Base-by-base conservation (phyloP, 2,113 vertebrate species). In the Lates calcarifer region DNA sequence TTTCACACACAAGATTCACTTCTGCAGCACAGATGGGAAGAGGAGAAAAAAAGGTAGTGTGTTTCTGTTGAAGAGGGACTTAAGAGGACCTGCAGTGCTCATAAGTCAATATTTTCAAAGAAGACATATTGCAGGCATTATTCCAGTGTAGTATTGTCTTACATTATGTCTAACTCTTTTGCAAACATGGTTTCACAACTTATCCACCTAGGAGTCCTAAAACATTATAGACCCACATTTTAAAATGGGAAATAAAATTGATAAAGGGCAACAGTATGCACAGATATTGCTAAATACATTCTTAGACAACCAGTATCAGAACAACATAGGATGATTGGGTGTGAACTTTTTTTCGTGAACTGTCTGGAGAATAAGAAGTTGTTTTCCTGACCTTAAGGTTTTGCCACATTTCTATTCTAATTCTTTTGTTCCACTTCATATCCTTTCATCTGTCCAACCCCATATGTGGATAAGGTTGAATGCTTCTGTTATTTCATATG, bases 401-500 rank as follows among this genome's bases (percentile, higher is more conserved):
- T 76, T 73, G 15, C 24, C 28, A 58, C 75, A 45, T 76, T 58
- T 71, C 63, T 61, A 41, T 14, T 57, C 28, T 71, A 33, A 35
- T 71, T 82, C 26, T 20, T 78, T 64, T 77, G 73, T 82, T 86
- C 39, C 37, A 41, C 64, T 83, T 67, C 33, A 45, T 65, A 37
- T 79, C 75, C 5, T 67, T 69, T 79, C 39, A 81, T 82, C 60
- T 65, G 57, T 69, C 43, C 35, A 28, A 22, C 66, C 37, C 63
- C 41, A 26, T 72, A 14, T 84, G 62, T 74, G 39, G 82, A 84
- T 77, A 69, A 45, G 75, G 68, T 79, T 79, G 73, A 83, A 26
- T 75, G 85, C 61, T 26, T 87, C 66, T 82, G 76, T 69, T 89
- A 76, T 73, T 86, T 76, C 45, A n/a, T 80, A 37, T 39, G 37